Base-by-base conservation (phyloP, 2,888 invertebrate species). In the Callyntrura sp. region DNA sequence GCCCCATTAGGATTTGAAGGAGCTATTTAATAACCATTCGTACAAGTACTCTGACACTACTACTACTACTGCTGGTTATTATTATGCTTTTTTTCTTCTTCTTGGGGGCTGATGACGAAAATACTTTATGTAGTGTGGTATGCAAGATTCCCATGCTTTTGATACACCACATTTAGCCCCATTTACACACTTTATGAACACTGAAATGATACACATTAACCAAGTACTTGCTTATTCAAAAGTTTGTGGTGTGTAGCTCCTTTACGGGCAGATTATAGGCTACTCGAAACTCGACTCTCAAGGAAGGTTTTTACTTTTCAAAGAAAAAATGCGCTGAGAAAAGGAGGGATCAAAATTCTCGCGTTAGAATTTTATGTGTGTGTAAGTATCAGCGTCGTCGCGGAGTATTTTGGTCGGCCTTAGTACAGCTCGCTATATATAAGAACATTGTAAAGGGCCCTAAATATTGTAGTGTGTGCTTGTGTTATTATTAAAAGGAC, bases 111-210 rank as follows among this genome's bases (percentile, higher is more conserved):
- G 43, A 68, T 14, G 35, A 68, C 28, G 28, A 68, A 28, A 45
- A 45, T 43, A 25, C 23, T 11, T 8, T 12, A 62, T 6, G 11
- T 14, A 14, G 3, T 8, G 20, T 60, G 14, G 28, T 20, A 62
- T 57, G 81, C 23, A 11, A 5, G 55, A 78, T 51, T 28, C 35
- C 35, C 73, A 73, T 73, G n/a, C 51, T 25, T 55, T 23, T 23
- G 60, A 60, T 81, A 65, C 65, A 83, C n/a, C 35, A 83, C 65
- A 87, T 87, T 81, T 87, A 87, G 81, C 87, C 87, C 81, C 87
- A 81, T 87, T 87, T 87, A 81, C 87, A 87, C 87, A 87, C 87
- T 70, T 81, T 57, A 23, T 87, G 87, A 87, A 57, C 87, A 87
- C 87, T 45, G 70, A 87, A 87, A 87, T 87, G 81, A 81, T 87